Percentiles rank a stretch among this genome's conserved stretches.
Conservation (phyloP, 2,888 invertebrate genomes). For the Calameuta filiformis region DNA sequence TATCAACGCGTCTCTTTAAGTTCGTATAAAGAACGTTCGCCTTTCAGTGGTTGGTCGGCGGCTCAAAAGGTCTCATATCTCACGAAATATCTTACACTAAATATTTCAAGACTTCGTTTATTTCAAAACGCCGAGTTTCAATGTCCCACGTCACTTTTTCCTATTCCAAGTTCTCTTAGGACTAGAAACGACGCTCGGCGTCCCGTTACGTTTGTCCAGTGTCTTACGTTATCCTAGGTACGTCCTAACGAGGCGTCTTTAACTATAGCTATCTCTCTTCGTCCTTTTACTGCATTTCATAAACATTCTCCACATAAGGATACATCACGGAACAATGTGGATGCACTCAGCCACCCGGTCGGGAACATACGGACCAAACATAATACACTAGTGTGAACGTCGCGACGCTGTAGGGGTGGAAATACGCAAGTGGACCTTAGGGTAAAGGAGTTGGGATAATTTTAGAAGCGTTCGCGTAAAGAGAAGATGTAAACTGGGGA, state of each 20-base stretch:
- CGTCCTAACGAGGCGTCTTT: background rate
- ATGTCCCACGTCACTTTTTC: background rate
- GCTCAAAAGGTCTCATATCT: background rate
- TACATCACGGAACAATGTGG: background rate
- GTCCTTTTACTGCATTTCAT: background rate
- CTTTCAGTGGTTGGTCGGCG: background rate
- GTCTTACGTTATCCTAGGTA: background rate
- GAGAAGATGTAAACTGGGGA: slow-evolving; percentile 33
- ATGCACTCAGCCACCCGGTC: background rate
- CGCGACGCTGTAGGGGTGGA: background rate
- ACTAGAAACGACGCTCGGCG: background rate
- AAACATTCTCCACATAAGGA: background rate
- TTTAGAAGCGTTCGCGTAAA: slow-evolving; percentile 42
- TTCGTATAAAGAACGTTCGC: background rate
- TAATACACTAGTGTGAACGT: background rate
- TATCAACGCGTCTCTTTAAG: background rate
- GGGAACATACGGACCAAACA: background rate
- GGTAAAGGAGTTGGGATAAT: slow-evolving; percentile 32
- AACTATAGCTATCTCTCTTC: background rate
- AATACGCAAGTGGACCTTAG: slow-evolving; percentile 1
- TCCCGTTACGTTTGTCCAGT: background rate
- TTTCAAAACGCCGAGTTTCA: background rate
- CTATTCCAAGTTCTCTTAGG: background rate
- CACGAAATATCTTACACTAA: background rate
- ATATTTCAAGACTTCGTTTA: background rate